Conservation (phyloP, 2,888 invertebrate genomes). For the Heliconius ismenius region DNA sequence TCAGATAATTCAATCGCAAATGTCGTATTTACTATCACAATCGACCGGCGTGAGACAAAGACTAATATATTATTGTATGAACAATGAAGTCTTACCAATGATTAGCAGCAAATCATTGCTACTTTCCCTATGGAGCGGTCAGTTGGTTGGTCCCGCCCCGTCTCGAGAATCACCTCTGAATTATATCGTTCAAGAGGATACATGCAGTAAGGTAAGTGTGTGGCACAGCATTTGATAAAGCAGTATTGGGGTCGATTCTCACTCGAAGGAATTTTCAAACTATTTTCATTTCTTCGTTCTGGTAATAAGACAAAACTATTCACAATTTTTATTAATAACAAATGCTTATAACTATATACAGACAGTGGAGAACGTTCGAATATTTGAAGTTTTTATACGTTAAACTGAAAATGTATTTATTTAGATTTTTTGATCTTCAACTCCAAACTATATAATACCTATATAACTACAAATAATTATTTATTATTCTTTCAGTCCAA, state of each 20-base stretch:
- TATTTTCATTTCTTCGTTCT: background rate
- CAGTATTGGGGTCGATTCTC: background rate
- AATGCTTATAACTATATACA: too few species aligned
- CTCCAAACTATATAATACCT: too few species aligned
- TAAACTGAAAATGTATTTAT: too few species aligned
- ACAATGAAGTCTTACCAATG: constrained; percentile 6
- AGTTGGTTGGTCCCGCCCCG: background rate
- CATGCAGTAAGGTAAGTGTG: background rate
- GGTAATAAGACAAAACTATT: background rate
- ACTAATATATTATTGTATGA: background rate
- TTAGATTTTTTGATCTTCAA: too few species aligned
- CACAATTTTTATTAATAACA: too few species aligned
- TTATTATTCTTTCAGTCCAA: background rate
- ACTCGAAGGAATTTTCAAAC: background rate
- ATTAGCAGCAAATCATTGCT: background rate
- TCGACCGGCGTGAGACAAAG: constrained; percentile 6
- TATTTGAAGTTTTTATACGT: too few species aligned
- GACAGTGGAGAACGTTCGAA: too few species aligned
- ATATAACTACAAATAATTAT: background rate
- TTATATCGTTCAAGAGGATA: background rate
- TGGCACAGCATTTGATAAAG: too few species aligned
- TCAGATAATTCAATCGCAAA: constrained; percentile 7
- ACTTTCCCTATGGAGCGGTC: constrained; percentile 11
- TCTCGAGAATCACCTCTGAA: constrained; percentile 1
- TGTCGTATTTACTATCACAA: background rate